These are phyloP conservation scores for Embidobia sp. DNA, from an alignment of 2,888 invertebrate genomes.

Conservation along the genomic window DNA sequence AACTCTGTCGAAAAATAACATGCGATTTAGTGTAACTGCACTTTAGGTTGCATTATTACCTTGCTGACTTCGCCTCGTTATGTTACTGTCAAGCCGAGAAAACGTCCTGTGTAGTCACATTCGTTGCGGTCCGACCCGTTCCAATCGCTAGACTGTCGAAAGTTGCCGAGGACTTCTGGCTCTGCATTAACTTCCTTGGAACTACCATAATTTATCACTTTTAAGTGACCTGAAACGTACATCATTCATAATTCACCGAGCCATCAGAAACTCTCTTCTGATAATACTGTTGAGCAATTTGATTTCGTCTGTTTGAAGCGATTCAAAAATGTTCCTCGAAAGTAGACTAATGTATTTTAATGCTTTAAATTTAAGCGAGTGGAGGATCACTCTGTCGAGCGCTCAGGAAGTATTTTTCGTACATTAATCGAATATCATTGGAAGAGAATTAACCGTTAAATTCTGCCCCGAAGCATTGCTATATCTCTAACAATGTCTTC, in stretches of 20 bases:
- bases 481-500: too few relatives aligned
- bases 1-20: constrained; percentile 18
- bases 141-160: constrained; percentile 48
- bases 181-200: constrained; percentile 44
- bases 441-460: too few relatives aligned
- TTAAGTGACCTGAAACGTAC: constrained; percentile 38
- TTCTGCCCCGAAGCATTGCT: too few relatives aligned
- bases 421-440: too few relatives aligned
- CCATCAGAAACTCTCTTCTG: not conserved
- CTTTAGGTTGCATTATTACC: constrained; percentile 44
- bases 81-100: constrained; percentile 35
- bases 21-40: constrained; percentile 36
- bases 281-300: not conserved
- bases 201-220: constrained; percentile 55
- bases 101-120: constrained; percentile 51
- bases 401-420: too few relatives aligned
- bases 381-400: too few relatives aligned
- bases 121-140: constrained; percentile 48
- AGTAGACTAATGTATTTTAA: too few relatives aligned
- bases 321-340: not conserved
- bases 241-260: constrained; percentile 35
- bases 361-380: too few relatives aligned
- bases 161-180: constrained; percentile 44
- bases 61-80: constrained; percentile 37
- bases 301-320: not conserved